Conservation (phyloP, 2,113 vertebrate species). For the Dermatemys mawii region DNA sequence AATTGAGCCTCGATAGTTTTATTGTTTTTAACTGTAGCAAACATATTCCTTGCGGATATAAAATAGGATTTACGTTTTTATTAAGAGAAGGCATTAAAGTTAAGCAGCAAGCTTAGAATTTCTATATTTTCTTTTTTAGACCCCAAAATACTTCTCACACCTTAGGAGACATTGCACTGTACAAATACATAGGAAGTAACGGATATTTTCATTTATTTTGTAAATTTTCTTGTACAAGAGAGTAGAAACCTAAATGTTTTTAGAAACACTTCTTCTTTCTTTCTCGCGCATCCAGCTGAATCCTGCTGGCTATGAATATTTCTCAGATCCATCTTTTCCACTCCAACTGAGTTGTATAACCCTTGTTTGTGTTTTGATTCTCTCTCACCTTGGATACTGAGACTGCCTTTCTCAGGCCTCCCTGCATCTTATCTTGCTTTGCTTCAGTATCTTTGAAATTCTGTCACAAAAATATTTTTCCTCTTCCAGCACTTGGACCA, state of each 20-base stretch:
- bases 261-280: neutral
- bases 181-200: neutral
- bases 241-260: neutral
- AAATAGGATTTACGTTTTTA: slow-evolving; percentile 52
- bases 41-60: slow-evolving; percentile 56
- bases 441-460: neutral
- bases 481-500: neutral
- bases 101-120: neutral
- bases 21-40: slow-evolving; percentile 67
- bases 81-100: slow-evolving; percentile 39
- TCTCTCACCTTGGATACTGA: neutral
- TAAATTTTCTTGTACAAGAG: neutral
- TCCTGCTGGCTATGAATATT: neutral
- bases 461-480: neutral
- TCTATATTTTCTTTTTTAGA: neutral
- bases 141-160: neutral
- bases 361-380: neutral
- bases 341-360: neutral
- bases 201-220: neutral
- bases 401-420: neutral
- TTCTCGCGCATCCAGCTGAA: neutral
- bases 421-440: neutral
- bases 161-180: neutral
- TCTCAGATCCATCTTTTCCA: neutral
- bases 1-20: slow-evolving; percentile 67